Conservation (phyloP, 2,888 invertebrate genomes). For the Hirtodrosophila confusa region DNA sequence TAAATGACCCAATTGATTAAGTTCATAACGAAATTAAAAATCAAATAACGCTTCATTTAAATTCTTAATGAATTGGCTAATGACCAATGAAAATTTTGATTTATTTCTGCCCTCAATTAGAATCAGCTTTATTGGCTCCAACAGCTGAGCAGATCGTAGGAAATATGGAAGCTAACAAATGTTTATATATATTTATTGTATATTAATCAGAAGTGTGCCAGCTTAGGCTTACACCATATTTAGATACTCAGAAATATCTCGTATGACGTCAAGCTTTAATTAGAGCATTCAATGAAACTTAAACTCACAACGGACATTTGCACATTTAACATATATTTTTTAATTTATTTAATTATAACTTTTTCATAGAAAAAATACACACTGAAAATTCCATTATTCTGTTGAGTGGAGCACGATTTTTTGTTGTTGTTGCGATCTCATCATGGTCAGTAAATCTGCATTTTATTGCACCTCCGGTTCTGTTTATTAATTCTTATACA, state of each 20-base stretch:
- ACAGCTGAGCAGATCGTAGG: no score
- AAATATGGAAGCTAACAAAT: no score
- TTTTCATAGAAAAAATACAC: conserved; percentile 74
- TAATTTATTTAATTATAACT: conserved; percentile 43
- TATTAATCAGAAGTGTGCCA: no score
- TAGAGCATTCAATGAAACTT: no score
- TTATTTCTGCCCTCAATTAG: neutral
- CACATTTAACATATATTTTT: conserved; percentile 21
- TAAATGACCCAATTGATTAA: conserved; percentile 37
- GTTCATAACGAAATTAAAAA: conserved; percentile 46
- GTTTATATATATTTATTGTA: no score
- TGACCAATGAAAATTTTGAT: conserved; percentile 16
- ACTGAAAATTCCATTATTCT: conserved; percentile 38
- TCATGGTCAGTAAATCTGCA: no score
- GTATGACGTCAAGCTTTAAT: no score
- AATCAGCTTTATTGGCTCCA: neutral
- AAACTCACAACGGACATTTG: neutral
- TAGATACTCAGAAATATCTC: no score
- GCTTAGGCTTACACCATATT: no score
- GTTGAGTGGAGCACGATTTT: conserved; percentile 1
- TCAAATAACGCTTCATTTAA: conserved; percentile 28
- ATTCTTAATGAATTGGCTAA: conserved; percentile 19
- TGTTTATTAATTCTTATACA: conserved; percentile 27
- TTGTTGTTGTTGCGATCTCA: neutral
- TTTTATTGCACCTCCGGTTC: conserved; percentile 11